Percentiles rank a stretch among this genome's conserved stretches.
These are phyloP conservation scores for Bufo bufo DNA, from an alignment of 2,113 vertebrate genomes.

Conservation along the genomic window DNA sequence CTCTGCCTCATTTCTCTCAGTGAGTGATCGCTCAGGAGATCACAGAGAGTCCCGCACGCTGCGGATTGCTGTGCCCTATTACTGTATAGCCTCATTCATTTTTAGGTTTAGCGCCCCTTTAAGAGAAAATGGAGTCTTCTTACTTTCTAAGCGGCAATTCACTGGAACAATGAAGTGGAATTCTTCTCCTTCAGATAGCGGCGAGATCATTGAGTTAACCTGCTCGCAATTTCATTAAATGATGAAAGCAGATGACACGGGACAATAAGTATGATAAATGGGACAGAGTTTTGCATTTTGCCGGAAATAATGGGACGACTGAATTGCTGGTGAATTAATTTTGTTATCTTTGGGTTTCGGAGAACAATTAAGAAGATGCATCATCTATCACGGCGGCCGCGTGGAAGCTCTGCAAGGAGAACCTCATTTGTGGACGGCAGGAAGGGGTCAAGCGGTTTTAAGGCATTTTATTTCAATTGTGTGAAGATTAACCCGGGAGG, in stretches of 20 bases:
- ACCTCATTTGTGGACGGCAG: slow-evolving; percentile 46
- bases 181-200: not conserved
- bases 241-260: slow-evolving; percentile 31
- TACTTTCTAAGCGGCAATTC: not conserved
- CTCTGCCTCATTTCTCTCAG: too few relatives aligned
- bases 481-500: not conserved
- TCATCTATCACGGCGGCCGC: slow-evolving; percentile 40
- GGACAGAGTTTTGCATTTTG: slow-evolving; percentile 37
- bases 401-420: slow-evolving; percentile 33
- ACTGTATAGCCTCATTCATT: too few relatives aligned
- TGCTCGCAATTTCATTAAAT: slow-evolving; percentile 15
- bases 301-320: slow-evolving; percentile 48
- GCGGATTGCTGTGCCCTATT: too few relatives aligned
- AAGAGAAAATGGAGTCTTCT: not conserved
- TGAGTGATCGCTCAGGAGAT: too few relatives aligned
- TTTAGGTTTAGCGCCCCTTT: not conserved
- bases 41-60: too few relatives aligned
- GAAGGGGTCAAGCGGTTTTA: slow-evolving; percentile 34
- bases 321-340: slow-evolving; percentile 52
- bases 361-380: slow-evolving; percentile 46
- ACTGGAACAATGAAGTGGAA: slow-evolving; percentile 1
- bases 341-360: slow-evolving; percentile 51
- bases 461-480: slow-evolving; percentile 26
- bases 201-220: slow-evolving; percentile 41
- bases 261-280: slow-evolving; percentile 54